These are phyloP conservation scores for Mystacornis crossleyi DNA, from an alignment of 2,113 vertebrate genomes.

Conservation along the genomic window DNA sequence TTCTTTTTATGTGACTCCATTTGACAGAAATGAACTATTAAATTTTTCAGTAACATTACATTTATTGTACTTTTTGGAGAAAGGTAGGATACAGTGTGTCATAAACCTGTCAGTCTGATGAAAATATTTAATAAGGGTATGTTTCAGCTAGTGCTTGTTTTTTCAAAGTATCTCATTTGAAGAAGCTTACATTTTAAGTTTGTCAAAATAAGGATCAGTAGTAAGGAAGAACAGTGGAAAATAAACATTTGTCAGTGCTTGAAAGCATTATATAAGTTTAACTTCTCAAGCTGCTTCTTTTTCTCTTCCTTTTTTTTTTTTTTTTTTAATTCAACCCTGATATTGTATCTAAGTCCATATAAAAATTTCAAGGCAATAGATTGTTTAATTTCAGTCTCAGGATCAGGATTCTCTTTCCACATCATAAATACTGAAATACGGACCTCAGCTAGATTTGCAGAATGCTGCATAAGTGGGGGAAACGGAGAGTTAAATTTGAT, in stretches of 20 bases:
- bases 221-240: not conserved
- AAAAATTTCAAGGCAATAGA: not conserved
- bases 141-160: not conserved
- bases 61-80: not conserved
- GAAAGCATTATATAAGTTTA: not conserved
- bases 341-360: not conserved
- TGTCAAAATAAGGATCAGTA: not conserved
- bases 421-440: not conserved
- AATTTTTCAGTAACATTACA: not conserved
- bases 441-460: not conserved
- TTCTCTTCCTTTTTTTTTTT: fast-evolving
- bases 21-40: not conserved
- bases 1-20: not conserved
- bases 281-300: not conserved
- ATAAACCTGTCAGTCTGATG: not conserved
- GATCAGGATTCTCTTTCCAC: not conserved
- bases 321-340: not conserved
- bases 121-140: not conserved
- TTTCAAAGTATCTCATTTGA: not conserved
- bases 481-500: not conserved
- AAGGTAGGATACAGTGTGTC: not conserved
- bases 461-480: not conserved
- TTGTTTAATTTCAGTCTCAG: not conserved
- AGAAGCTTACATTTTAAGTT: not conserved
- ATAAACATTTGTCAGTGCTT: not conserved